Evolutionary conservation across 2,888 invertebrate species (phyloP).

Genomic region (Spatulosminthurus flaviceps): DNA sequence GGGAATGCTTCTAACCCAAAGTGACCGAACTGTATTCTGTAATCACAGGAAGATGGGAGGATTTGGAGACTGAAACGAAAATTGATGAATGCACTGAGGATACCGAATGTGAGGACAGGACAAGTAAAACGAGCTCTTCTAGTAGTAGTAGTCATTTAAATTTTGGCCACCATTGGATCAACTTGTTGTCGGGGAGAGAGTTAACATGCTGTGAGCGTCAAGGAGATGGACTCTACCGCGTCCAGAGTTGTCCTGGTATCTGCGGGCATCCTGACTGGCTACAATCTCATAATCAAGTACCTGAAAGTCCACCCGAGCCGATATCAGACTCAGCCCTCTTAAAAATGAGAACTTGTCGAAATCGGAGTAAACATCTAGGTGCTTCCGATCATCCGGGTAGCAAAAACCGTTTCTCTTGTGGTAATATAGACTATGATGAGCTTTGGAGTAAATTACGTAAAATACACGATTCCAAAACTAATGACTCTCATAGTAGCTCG

Average conservation of each 20-base stretch:
- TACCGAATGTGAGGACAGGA: slow-evolving; percentile 37
- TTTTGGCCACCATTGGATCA: slow-evolving; percentile 56
- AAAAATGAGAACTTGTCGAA: slow-evolving; percentile 54
- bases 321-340: slow-evolving; percentile 57
- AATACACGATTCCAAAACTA: slow-evolving; percentile 54
- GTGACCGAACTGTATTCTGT: slow-evolving; percentile 19
- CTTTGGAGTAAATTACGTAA: slow-evolving; percentile 53
- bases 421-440: slow-evolving; percentile 56
- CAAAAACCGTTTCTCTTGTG: slow-evolving; percentile 54
- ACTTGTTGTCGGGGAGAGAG: slow-evolving; percentile 54
- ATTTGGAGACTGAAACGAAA: slow-evolving; percentile 39
- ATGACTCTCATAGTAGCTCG: slow-evolving; percentile 55
- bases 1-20: not conserved
- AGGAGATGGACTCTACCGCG: slow-evolving; percentile 63
- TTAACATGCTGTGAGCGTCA: slow-evolving; percentile 55
- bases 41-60: slow-evolving; percentile 45
- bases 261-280: slow-evolving; percentile 58
- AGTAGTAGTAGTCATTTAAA: slow-evolving; percentile 53
- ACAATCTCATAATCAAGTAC: slow-evolving; percentile 55
- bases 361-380: slow-evolving; percentile 52
- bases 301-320: slow-evolving; percentile 57
- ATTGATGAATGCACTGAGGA: slow-evolving; percentile 25
- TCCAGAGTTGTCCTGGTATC: slow-evolving; percentile 65
- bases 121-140: slow-evolving; percentile 48
- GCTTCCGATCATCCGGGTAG: slow-evolving; percentile 51